Conservation (phyloP, 2,888 invertebrate genomes). For the Yponomeuta plumbellus region DNA sequence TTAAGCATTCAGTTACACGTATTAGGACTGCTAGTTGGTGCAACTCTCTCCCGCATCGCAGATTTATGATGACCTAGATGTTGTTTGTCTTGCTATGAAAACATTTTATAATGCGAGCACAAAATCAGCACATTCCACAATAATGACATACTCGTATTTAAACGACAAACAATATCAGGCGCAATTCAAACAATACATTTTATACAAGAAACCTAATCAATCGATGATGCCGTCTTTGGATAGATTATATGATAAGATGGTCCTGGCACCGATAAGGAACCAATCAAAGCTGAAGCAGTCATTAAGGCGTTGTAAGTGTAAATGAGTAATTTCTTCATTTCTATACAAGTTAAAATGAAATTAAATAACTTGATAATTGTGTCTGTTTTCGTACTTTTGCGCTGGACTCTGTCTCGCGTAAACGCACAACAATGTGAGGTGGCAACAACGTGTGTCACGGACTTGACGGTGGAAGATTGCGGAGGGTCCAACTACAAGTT, state of each 20-base stretch:
- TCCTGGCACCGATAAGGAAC: neutral
- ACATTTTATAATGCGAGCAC: neutral
- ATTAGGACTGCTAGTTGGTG: neutral
- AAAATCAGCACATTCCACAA: neutral
- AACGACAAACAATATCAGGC: neutral
- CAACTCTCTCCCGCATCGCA: conserved; percentile 1
- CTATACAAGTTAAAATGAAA: neutral
- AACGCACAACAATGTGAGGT: conserved; percentile 37
- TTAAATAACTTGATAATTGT: neutral
- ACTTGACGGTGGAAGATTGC: conserved; percentile 46
- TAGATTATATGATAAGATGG: neutral
- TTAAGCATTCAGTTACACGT: neutral
- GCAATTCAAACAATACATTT: neutral
- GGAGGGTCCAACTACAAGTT: conserved; percentile 33
- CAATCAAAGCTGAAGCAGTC: neutral
- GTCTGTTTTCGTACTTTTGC: neutral
- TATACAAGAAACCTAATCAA: neutral
- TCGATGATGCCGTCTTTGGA: neutral
- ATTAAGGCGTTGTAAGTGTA: neutral
- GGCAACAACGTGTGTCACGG: conserved; percentile 55
- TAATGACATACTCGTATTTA: neutral
- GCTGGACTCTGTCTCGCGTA: neutral
- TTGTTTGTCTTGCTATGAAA: neutral
- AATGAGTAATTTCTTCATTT: neutral
- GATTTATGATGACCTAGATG: neutral